Evolutionary conservation across 2,888 invertebrate genomes (phyloP).

Genomic region (Ophioninae sp.): DNA sequence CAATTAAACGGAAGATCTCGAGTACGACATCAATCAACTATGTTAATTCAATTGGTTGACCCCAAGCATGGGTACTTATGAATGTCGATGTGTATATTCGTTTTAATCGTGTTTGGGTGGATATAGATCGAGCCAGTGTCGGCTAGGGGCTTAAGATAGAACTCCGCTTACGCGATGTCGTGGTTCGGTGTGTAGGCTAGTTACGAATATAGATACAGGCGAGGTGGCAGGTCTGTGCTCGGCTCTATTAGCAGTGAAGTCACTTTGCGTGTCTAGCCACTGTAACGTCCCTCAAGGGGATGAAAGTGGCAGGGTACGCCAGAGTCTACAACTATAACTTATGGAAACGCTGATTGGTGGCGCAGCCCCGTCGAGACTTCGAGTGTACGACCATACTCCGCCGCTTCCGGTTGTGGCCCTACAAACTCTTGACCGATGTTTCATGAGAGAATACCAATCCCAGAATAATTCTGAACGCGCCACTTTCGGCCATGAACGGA

Average conservation of each 20-base stretch:
- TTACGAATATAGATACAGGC: constrained; percentile 26
- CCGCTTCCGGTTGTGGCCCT: constrained; percentile 41
- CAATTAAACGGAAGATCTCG: not conserved
- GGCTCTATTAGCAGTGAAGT: constrained; percentile 61
- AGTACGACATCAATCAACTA: constrained; percentile 33
- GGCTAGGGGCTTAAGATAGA: not conserved
- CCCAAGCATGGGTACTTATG: constrained; percentile 8
- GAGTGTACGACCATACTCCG: constrained; percentile 41
- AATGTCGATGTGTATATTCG: constrained; percentile 19
- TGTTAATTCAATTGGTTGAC: constrained; percentile 50
- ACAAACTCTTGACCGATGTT: constrained; percentile 20
- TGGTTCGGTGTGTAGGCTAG: constrained; percentile 1
- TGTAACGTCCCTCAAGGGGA: constrained; percentile 64
- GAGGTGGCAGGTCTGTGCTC: constrained; percentile 40
- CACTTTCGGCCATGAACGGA: not conserved
- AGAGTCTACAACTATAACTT: constrained; percentile 67
- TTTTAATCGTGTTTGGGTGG: constrained; percentile 57
- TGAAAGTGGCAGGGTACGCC: constrained; percentile 60
- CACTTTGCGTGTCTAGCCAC: constrained; percentile 67
- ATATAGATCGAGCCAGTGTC: constrained; percentile 38
- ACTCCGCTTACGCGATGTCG: not conserved
- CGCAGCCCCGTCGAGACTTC: constrained; percentile 52
- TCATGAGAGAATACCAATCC: not conserved
- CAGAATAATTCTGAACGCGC: constrained; percentile 4
- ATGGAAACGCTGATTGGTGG: constrained; percentile 69